Conservation (phyloP, 2,113 vertebrate species). For the Camelus dromedarius region DNA sequence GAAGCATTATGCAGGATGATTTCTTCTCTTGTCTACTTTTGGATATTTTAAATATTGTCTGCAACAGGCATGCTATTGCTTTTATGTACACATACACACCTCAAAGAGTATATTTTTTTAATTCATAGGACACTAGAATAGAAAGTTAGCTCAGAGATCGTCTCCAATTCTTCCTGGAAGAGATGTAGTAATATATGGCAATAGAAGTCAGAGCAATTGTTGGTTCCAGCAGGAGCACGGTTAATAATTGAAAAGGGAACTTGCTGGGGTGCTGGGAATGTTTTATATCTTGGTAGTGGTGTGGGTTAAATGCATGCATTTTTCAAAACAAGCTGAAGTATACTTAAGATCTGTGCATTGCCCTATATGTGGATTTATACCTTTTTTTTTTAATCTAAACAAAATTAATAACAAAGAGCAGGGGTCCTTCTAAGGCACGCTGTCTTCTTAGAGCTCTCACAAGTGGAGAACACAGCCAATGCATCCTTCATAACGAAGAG, state of each 20-base stretch:
- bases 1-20: neutral
- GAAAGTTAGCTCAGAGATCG: neutral
- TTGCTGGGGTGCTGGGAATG: neutral
- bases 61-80: neutral
- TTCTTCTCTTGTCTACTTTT: neutral
- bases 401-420: neutral
- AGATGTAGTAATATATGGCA: neutral
- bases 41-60: neutral
- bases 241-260: neutral
- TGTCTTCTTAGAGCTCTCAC: neutral
- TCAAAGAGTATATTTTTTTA: neutral
- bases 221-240: neutral
- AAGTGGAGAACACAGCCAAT: neutral
- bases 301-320: neutral
- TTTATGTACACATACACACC: neutral
- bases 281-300: neutral
- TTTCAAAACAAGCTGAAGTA: conserved; percentile 2
- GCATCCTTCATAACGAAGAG: neutral
- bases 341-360: neutral
- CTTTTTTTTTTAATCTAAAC: neutral
- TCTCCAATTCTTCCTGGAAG: neutral
- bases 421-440: neutral
- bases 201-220: neutral
- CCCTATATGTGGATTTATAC: neutral
- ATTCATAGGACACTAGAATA: neutral